Percentiles rank a stretch among this genome's conserved stretches.
These are phyloP conservation scores for Tokudaia tokunoshimensis DNA, from an alignment of 2,797 vertebrate genomes.

Conservation along the genomic window DNA sequence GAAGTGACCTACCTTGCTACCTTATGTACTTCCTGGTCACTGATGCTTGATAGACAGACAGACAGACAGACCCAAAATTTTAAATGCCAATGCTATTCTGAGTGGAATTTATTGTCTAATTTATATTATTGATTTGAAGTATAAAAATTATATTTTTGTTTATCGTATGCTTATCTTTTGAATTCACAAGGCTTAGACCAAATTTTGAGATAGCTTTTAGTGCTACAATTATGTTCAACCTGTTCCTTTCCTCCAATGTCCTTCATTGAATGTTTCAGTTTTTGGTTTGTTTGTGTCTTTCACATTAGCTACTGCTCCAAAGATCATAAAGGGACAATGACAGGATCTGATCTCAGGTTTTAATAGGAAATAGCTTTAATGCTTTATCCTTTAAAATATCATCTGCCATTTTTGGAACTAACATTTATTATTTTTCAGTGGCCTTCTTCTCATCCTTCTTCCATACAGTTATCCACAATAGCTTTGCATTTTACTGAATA, in stretches of 20 bases:
- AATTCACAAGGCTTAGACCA: slow-evolving; percentile 20
- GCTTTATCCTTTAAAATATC: slow-evolving; percentile 39
- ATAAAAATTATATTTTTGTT: slow-evolving; percentile 4
- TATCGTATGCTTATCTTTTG: background rate
- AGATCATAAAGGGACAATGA: background rate
- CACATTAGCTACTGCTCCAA: slow-evolving; percentile 13
- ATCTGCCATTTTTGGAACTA: background rate
- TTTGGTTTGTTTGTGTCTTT: slow-evolving; percentile 5
- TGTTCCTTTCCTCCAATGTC: slow-evolving; percentile 28
- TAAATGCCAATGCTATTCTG: background rate
- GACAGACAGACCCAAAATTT: background rate
- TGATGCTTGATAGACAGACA: background rate
- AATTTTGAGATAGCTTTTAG: background rate
- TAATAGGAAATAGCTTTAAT: background rate
- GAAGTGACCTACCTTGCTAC: background rate
- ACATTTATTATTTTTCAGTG: slow-evolving; percentile 27
- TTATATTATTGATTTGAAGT: background rate
- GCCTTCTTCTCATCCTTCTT: background rate
- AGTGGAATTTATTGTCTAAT: background rate
- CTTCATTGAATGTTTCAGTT: background rate
- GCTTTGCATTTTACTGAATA: slow-evolving; percentile 19
- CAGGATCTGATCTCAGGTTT: slow-evolving; percentile 19
- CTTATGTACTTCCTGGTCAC: background rate
- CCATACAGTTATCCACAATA: slow-evolving; percentile 12
- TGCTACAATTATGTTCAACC: background rate